Conservation (phyloP, 2,113 vertebrate genomes). For the Polyodon spathula region DNA sequence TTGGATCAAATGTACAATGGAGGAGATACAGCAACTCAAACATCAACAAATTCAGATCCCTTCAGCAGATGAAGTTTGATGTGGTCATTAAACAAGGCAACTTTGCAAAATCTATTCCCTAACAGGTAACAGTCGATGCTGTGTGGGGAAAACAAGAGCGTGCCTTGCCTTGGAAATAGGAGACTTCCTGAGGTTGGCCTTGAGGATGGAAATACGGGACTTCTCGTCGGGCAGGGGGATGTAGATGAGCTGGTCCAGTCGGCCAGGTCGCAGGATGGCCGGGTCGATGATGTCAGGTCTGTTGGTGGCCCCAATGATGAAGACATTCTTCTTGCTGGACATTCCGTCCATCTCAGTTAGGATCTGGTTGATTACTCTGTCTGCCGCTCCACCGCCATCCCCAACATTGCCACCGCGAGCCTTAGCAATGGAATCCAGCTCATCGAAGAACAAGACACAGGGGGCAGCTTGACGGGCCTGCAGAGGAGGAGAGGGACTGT, state of each 20-base stretch:
- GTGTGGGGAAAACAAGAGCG: neutral
- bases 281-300: slow-evolving; percentile 96
- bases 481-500: neutral
- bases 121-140: neutral
- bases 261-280: slow-evolving; percentile 88
- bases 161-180: slow-evolving; percentile 83
- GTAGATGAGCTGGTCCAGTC: slow-evolving; percentile 95
- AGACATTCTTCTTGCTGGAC: slow-evolving; percentile 98
- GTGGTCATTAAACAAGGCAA: no score
- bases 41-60: no score
- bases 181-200: slow-evolving; percentile 94
- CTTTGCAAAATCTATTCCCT: neutral
- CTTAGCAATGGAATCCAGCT: slow-evolving; percentile 95
- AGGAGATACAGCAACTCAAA: no score
- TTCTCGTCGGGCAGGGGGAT: slow-evolving; percentile 96
- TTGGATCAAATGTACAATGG: no score
- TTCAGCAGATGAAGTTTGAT: no score
- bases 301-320: slow-evolving; percentile 97
- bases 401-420: slow-evolving; percentile 92
- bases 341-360: slow-evolving; percentile 97
- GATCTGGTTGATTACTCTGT: slow-evolving; percentile 97
- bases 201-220: slow-evolving; percentile 90
- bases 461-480: slow-evolving; percentile 94
- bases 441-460: slow-evolving; percentile 94
- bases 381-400: slow-evolving; percentile 88